Base-by-base conservation (phyloP, 2,888 invertebrate genomes). In the Chirona hameri region DNA sequence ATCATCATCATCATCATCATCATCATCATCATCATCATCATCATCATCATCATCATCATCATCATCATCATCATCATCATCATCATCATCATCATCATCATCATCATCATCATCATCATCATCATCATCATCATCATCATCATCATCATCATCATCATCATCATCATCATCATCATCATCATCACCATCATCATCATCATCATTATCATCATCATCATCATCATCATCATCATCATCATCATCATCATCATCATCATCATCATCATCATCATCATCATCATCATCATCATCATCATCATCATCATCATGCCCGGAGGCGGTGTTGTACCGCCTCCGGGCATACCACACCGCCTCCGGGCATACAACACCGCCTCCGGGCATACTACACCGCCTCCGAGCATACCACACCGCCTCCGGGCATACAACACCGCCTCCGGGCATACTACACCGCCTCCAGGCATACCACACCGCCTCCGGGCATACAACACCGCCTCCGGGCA, bases 11-110 rank as follows among this genome's bases (percentile, higher is more conserved):
- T n/a, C n/a, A n/a, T n/a, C n/a, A n/a, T n/a, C n/a, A n/a, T n/a
- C n/a, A n/a, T n/a, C n/a, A 65, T 65, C 65, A 65, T 65, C 65
- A 65, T 65, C 65, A 65, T 65, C 65, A 65, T 65, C 65, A 65
- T 65, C 65, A 65, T 65, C 65, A 65, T 65, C 65, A 65, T 65
- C 65, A 65, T 65, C 65, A 65, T 65, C 65, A 65, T 65, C 65
- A 65, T 65, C 65, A 65, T 65, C 65, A 65, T 65, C 65, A 65
- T 65, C n/a, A 65, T 65, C 65, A 65, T 65, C 65, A 65, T 65
- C 65, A 65, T 65, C 18, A 18, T 21, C 18, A 21, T 65, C 18
- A 21, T 18, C 18, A 65, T 65, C 21, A n/a, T 65, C 18, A n/a
- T 65, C 65, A 65, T 65, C n/a, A 21, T 65, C 21, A 65, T 21